Conservation (phyloP, 2,797 vertebrate species). For the Rhinichthys osculus region DNA sequence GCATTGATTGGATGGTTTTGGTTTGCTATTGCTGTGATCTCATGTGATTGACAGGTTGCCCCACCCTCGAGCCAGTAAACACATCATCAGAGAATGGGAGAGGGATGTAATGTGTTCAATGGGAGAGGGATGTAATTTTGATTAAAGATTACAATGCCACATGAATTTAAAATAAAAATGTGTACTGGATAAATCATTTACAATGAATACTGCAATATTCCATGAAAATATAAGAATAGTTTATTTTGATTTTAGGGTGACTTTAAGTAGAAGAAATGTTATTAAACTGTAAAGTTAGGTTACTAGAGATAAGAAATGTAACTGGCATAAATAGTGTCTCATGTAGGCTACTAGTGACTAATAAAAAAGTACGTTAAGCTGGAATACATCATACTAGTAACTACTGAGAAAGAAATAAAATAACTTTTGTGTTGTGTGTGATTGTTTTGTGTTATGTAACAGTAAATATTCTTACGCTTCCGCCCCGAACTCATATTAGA, state of each 20-base stretch:
- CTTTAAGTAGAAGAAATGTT: too few species aligned
- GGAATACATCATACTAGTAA: too few species aligned
- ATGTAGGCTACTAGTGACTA: background rate
- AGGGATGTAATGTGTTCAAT: background rate
- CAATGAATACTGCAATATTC: background rate
- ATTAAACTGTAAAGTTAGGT: background rate
- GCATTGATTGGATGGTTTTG: background rate
- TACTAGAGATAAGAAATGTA: background rate
- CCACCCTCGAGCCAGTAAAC: background rate
- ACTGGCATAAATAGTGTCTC: background rate
- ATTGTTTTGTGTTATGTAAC: background rate
- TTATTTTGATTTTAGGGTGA: background rate
- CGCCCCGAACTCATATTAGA: slow-evolving; percentile 90
- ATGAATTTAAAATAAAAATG: background rate
- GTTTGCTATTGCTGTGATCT: background rate
- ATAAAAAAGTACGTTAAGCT: background rate
- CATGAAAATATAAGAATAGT: background rate
- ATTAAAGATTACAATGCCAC: background rate
- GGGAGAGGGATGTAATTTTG: background rate
- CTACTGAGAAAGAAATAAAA: background rate
- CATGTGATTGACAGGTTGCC: background rate
- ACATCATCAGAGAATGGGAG: background rate
- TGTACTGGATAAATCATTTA: background rate
- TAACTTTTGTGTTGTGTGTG: background rate
- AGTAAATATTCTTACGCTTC: slow-evolving; percentile 86